phyloP scores from a whole-genome alignment of 2,113 vertebrate genomes.

The Telmatochromis sp. region DNA sequence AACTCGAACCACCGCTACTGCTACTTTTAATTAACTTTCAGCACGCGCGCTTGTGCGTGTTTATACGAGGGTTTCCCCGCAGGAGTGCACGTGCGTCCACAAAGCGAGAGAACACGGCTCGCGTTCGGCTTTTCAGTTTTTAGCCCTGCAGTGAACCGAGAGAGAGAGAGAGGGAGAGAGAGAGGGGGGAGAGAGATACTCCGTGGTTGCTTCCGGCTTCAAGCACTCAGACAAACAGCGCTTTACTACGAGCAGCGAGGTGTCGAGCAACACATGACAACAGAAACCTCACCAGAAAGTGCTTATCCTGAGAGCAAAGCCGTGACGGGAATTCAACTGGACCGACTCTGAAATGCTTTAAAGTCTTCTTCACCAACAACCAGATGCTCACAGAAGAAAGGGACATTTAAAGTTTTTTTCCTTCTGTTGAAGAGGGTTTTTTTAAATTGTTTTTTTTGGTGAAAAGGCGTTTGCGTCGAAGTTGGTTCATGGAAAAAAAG shows the following conservation, averaged over 20 bases:
- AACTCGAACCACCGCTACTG: not conserved
- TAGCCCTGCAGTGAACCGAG: not conserved
- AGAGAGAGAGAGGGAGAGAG: not conserved
- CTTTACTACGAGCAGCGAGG: constrained; percentile 31
- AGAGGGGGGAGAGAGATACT: not conserved
- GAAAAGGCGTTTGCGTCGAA: constrained; percentile 7
- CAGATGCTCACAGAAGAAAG: not conserved
- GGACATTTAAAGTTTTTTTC: not conserved
- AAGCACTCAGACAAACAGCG: constrained; percentile 7
- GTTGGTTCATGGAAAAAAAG: not conserved
- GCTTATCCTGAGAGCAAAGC: not conserved
- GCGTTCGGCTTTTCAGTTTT: not conserved
- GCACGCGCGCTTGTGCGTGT: not conserved
- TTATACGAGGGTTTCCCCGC: not conserved
- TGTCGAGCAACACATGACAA: constrained; percentile 27
- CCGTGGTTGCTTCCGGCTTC: constrained; percentile 51
- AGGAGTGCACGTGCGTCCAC: not conserved
- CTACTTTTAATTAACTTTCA: not conserved
- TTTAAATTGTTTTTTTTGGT: not conserved
- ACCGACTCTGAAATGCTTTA: not conserved
- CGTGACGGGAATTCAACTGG: not conserved
- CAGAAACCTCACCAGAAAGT: constrained; percentile 1
- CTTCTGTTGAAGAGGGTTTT: not conserved
- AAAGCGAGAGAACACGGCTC: not conserved
- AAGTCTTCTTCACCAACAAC: not conserved